Evolutionary conservation across 2,113 vertebrate genomes (phyloP).

Genomic region (Menura novaehollandiae): DNA sequence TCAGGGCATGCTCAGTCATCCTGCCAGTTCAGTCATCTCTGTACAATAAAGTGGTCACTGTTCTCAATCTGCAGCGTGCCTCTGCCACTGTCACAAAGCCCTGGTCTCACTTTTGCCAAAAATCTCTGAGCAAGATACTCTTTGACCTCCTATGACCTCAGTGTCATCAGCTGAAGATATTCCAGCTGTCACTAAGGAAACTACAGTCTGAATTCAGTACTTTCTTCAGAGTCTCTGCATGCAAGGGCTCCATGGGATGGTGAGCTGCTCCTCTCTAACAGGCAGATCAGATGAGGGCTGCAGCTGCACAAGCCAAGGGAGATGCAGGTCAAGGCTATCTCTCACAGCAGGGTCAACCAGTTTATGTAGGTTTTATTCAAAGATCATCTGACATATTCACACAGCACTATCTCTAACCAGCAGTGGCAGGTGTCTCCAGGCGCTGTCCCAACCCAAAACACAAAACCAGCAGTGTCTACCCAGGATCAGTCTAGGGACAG

Average conservation of each 20-base stretch:
- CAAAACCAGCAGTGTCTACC: not conserved
- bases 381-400: not conserved
- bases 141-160: not conserved
- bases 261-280: not conserved
- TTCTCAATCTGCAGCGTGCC: not conserved
- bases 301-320: not conserved
- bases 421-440: not conserved
- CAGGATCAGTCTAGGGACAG: not conserved
- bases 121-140: not conserved
- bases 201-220: accelerated
- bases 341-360: not conserved
- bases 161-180: not conserved
- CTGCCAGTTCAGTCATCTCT: not conserved
- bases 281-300: not conserved
- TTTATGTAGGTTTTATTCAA: not conserved
- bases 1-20: not conserved
- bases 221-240: not conserved
- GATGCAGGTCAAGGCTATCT: not conserved
- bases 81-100: not conserved
- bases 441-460: not conserved
- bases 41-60: not conserved
- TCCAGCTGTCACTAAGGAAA: not conserved
- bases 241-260: not conserved
- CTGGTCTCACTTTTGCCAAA: not conserved
- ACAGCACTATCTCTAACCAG: not conserved